phyloP scores from a whole-genome alignment of 2,888 invertebrate species.

The Ornithoptera priamus region DNA sequence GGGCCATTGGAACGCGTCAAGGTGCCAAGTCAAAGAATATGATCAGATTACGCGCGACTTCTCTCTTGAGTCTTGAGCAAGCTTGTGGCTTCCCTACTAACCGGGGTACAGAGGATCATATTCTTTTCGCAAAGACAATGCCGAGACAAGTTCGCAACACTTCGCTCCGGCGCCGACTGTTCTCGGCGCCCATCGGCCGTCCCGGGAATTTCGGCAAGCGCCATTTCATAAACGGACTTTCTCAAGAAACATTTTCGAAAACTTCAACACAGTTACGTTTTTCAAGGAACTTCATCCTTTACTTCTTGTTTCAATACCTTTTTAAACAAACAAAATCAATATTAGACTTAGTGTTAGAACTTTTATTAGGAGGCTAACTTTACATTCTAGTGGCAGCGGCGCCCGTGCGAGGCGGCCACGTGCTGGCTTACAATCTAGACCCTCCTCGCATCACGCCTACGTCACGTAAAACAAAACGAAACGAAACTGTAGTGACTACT shows the following conservation, averaged over 20 bases:
- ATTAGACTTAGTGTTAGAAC: constrained; percentile 80
- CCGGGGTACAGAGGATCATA: constrained; percentile 63
- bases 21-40: constrained; percentile 60
- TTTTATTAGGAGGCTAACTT: constrained; percentile 71
- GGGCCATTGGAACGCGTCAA: constrained; percentile 31
- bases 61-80: constrained; percentile 62
- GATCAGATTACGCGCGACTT: constrained; percentile 62
- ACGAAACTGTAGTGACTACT: constrained; percentile 34
- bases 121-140: constrained; percentile 72
- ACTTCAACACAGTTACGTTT: constrained; percentile 77
- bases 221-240: constrained; percentile 68
- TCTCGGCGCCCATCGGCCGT: constrained; percentile 57
- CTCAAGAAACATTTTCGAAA: constrained; percentile 77
- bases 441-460: constrained; percentile 57
- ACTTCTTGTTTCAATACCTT: constrained; percentile 92
- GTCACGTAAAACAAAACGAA: constrained; percentile 36
- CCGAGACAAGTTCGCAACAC: constrained; percentile 47
- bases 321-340: constrained; percentile 89
- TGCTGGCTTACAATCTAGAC: constrained; percentile 65
- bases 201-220: constrained; percentile 62
- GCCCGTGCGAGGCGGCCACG: constrained; percentile 55
- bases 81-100: constrained; percentile 51
- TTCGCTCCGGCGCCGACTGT: constrained; percentile 58
- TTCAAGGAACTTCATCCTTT: constrained; percentile 87
- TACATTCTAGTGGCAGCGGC: constrained; percentile 70